Conservation (phyloP, 2,888 invertebrate species). For the Synanthedon andrenaeformis region DNA sequence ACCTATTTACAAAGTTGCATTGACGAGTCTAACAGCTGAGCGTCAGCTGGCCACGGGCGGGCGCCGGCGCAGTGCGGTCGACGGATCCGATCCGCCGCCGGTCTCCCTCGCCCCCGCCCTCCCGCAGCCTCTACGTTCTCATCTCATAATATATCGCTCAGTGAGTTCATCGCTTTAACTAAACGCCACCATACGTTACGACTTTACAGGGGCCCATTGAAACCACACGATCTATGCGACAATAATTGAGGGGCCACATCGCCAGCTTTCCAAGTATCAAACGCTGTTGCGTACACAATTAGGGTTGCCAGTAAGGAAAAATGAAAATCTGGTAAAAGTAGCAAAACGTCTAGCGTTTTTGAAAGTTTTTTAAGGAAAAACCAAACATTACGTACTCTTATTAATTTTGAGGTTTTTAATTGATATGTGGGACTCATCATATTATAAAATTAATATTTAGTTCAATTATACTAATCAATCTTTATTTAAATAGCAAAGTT, state of each 20-base stretch:
- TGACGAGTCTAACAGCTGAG: constrained; percentile 54
- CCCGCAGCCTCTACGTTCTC: constrained; percentile 6
- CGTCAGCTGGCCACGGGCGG: constrained; percentile 30
- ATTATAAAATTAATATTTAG: too few relatives aligned
- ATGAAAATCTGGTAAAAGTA: not conserved
- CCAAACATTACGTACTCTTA: too few relatives aligned
- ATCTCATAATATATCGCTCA: constrained; percentile 25
- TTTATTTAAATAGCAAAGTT: too few relatives aligned
- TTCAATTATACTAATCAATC: too few relatives aligned
- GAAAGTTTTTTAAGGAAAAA: too few relatives aligned
- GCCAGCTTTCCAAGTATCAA: constrained; percentile 2
- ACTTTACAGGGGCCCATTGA: constrained; percentile 25
- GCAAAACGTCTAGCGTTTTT: too few relatives aligned
- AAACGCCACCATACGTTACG: constrained; percentile 17
- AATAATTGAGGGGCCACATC: constrained; percentile 44
- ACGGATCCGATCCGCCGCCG: constrained; percentile 9
- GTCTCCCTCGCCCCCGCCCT: constrained; percentile 1
- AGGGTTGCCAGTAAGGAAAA: not conserved
- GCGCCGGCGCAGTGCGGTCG: constrained; percentile 2
- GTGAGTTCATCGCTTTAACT: constrained; percentile 54
- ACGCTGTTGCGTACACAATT: too few relatives aligned
- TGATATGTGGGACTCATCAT: too few relatives aligned
- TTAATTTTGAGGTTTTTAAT: too few relatives aligned
- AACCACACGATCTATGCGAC: constrained; percentile 21
- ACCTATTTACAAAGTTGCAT: not conserved